Base-by-base conservation (phyloP, 2,888 invertebrate genomes). In the Trypoxylon attenuatum region DNA sequence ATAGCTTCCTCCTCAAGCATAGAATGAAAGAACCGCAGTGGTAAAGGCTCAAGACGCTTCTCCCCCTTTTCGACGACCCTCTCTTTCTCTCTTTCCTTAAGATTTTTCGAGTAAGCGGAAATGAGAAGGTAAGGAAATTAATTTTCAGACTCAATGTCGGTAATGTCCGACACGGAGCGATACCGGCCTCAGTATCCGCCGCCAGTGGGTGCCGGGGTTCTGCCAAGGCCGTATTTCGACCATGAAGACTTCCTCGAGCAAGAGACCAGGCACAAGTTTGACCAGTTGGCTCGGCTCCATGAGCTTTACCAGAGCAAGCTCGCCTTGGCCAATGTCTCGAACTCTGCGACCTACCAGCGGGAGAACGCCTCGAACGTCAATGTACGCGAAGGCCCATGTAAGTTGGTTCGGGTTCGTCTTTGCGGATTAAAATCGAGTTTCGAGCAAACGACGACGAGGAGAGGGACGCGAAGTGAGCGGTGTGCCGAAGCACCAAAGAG, bases 231-330 rank as follows among this genome's bases (percentile, higher is more conserved):
- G 16, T 86, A 87, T 69, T 86, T 86, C 71, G 84, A 86, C 75
- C 86, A 87, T 80, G 86, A 78, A 86, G 90, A 86, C 88, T 89
- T 73, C 88, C 88, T 81, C 87, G 90, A 84, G 52, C 86, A 86
- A 70, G 86, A 86, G 71, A 87, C 83, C 63, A 86, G 88, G 78
- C 88, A 88, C 82, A 91, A 94, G 88, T 92, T 96, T 80, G 95
- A 95, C 84, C 94, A 95, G 86, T 88, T 96, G 80, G 92, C 95
- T 68, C 92, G 92, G 69, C 89, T 96, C 73, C 94, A 94, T 78
- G 94, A 95, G 87, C 89, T 95, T 45, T 95, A 95, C 84, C 92
- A 93, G 74, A 94, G 93, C 70, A 91, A 94, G 82, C 89, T 94
- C 77, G 92, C 93, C 56, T 91, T 94, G 87, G 94, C 94, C 19